Base-by-base conservation (phyloP, 2,113 vertebrate genomes). In the Campylomormyrus numenius region DNA sequence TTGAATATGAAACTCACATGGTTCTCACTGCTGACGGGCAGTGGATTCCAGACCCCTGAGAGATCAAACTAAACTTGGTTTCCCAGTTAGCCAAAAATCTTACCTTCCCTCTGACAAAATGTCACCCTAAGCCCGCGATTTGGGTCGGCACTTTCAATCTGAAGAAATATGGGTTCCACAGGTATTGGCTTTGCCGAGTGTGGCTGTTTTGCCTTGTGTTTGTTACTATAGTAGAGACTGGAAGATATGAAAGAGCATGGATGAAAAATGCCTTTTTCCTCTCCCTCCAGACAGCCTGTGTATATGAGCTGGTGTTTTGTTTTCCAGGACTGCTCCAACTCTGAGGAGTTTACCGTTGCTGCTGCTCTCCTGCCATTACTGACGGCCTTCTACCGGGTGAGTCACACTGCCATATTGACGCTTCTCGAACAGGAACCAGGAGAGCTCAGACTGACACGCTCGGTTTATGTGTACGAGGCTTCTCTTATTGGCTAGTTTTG, bases 371-470 rank as follows among this genome's bases (percentile, higher is more conserved):
- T 99, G 80, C 98, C 98, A 88, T 95, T 99, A 92, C 97, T 97
- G 0, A 98, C 98, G 89, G 98, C 97, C 89, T 99, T 99, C 95
- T 99, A 98, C 92, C 95, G 98, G 97, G 98, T 99, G 94, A 98
- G 98, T 94, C 88, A 85, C 66, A 50, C 52, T 83, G 87, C 42
- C 17, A 24, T 52, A 19, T 31, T 45, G 42, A 27, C 0, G 49
- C 35, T 48, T 87, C 74, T 70, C 27, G 13, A 24, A 48, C 53
- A 21, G 53, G 21, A 27, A 62, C 9, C 39, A 19, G 27, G 4
- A 58, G 62, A n/a, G 62, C 21, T 77, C 27, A 11, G 56, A 9
- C 31, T 49, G 85, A 45, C 24, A 31, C 5, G 45, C 53, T 48
- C 24, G 52, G 87, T 35, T 88, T 56, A 53, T 85, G 10, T 53